Percentiles rank a stretch among this genome's conserved stretches.
These are phyloP conservation scores for Protophormia terraenovae DNA, from an alignment of 2,888 invertebrate species.

Conservation along the genomic window DNA sequence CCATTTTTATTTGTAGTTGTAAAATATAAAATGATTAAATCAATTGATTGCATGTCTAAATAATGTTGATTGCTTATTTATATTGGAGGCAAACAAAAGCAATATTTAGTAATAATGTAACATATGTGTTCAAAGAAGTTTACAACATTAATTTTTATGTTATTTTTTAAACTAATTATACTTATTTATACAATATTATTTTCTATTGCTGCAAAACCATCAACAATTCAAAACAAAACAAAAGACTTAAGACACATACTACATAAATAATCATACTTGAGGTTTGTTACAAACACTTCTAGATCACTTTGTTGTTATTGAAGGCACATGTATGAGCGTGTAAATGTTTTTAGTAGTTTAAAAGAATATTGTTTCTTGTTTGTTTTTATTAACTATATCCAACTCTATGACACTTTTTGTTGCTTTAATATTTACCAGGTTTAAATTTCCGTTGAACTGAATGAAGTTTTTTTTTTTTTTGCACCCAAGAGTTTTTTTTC, in stretches of 20 bases:
- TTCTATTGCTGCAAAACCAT: neutral
- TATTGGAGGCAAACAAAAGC: neutral
- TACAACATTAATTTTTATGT: slow-evolving; percentile 4
- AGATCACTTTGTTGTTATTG: slow-evolving; percentile 26
- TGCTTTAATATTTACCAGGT: neutral
- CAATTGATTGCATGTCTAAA: slow-evolving; percentile 25
- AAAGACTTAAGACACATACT: slow-evolving; percentile 41
- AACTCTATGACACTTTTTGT: slow-evolving; percentile 56
- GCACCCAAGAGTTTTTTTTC: slow-evolving; percentile 17
- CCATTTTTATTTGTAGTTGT: neutral
- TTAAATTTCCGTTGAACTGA: slow-evolving; percentile 61
- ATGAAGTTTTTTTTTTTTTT: neutral
- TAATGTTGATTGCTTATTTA: slow-evolving; percentile 10
- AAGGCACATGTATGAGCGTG: neutral
- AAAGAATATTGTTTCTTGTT: neutral
- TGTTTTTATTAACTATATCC: slow-evolving; percentile 8
- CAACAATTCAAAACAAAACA: slow-evolving; percentile 7
- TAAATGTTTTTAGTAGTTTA: neutral
- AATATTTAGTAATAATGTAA: neutral
- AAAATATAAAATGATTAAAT: slow-evolving; percentile 13
- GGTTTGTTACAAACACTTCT: neutral
- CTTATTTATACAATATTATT: neutral
- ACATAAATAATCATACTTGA: neutral
- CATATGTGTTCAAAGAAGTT: neutral
- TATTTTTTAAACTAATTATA: neutral